Conservation (phyloP, 2,113 vertebrate species). For the Daboia siamensis region DNA sequence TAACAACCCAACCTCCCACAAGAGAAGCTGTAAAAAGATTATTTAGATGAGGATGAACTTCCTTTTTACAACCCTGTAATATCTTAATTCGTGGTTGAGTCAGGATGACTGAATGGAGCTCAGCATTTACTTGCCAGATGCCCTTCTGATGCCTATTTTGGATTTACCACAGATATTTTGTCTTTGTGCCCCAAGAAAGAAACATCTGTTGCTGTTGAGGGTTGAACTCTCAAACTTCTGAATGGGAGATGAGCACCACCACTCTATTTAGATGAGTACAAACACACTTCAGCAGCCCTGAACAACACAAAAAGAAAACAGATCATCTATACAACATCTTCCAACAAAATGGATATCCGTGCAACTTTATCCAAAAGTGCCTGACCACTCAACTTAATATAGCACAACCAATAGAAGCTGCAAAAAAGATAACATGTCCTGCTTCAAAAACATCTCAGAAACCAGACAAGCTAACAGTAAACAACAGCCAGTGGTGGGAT, state of each 20-base stretch:
- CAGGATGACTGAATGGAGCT: background rate
- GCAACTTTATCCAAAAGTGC: background rate
- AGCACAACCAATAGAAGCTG: too few relatives aligned
- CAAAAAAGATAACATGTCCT: too few relatives aligned
- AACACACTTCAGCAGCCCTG: background rate
- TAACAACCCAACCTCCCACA: background rate
- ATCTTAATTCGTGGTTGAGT: background rate
- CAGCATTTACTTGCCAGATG: background rate
- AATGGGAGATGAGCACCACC: background rate
- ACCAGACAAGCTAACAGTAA: background rate
- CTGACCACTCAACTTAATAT: too few relatives aligned
- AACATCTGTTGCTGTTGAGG: background rate
- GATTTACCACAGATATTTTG: background rate
- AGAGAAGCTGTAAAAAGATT: background rate
- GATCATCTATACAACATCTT: background rate
- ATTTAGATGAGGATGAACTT: background rate
- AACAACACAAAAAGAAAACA: background rate
- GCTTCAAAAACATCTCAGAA: background rate
- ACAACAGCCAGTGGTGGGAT: background rate
- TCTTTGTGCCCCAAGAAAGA: background rate
- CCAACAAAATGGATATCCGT: background rate
- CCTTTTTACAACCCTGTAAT: background rate
- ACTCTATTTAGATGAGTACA: background rate
- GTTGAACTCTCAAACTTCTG: background rate
- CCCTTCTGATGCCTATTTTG: background rate